Evolutionary conservation across 2,888 invertebrate species (phyloP), one percentile per base, ranked within the genome.

Genomic region (Seira ritae): DNA sequence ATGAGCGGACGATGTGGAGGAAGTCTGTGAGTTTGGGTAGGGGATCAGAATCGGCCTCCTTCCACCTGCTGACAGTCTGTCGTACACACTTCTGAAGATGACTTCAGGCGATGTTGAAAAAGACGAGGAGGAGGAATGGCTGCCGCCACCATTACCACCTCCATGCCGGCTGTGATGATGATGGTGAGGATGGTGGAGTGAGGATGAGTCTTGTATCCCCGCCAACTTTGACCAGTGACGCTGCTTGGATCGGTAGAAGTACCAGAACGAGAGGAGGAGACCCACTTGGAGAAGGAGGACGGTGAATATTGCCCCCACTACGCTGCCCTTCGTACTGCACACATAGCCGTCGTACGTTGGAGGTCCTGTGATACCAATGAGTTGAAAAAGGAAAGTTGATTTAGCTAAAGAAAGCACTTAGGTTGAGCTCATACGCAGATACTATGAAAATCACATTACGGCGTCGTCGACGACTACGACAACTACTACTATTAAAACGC

Each of bases 191-290:
- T 72, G 73, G 17, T 77, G 71, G 46, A 82, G 83, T n/a, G 85
- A 81, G 3, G 86, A 75, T 24, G 82, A 71, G 78, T 86, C 88
- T 65, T 85, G 86, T 17, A 80, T 82, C 68, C 84, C 87, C 19
- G 81, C 69, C 24, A 84, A 67, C 82, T 90, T 90, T 22, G 87
- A 85, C 90, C 91, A 91, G 65, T 89, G 89, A 46, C 90, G 87
- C 85, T 90, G 90, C 78, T 90, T 89, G 67, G 89, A 88, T 66
- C 90, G 89, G 86, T 90, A 90, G 83, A 90, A 90, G 86, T 90
- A 88, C 85, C 89, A 88, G 77, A 90, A 90, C 15, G 90, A 90
- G 6, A 89, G 89, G 12, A 90, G 86, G 2, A 90, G 81, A 10
- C 89, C 90, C 60, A 89, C 86, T 83, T 90, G 90, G 31, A 90